phyloP scores from a whole-genome alignment of 2,113 vertebrate genomes.

The Romanogobio albipinnatus region DNA sequence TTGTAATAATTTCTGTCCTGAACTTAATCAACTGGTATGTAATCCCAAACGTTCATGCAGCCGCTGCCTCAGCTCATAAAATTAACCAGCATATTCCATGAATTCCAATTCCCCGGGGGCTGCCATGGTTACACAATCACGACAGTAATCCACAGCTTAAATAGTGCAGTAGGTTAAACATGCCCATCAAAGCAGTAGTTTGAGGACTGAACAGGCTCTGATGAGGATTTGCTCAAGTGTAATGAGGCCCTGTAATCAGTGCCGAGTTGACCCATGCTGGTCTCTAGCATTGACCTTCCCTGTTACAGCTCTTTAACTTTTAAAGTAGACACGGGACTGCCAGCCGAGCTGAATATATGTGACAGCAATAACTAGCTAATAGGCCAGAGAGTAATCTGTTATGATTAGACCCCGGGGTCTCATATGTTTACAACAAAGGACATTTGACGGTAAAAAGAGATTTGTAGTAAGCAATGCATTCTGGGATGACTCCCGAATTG shows the following conservation, averaged over 20 bases:
- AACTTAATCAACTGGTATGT: conserved; percentile 1
- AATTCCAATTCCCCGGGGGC: conserved; percentile 61
- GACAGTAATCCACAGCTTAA: conserved; percentile 76
- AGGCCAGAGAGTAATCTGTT: conserved; percentile 1
- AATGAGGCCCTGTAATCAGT: conserved; percentile 44
- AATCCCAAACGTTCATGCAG: neutral
- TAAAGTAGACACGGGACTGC: conserved; percentile 18
- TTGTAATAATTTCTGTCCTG: neutral
- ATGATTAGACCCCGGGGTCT: conserved; percentile 3
- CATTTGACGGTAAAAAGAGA: neutral
- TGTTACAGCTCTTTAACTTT: conserved; percentile 42
- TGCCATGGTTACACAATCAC: conserved; percentile 65
- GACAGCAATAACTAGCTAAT: conserved; percentile 35
- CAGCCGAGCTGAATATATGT: conserved; percentile 15
- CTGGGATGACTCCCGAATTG: neutral
- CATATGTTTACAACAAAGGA: neutral
- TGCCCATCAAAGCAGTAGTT: conserved; percentile 12
- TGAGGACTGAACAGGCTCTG: neutral
- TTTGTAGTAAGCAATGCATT: neutral
- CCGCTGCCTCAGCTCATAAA: conserved; percentile 9
- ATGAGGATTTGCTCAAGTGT: neutral
- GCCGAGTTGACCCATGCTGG: neutral
- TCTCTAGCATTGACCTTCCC: conserved; percentile 18
- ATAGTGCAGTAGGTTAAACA: conserved; percentile 48
- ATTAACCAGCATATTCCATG: conserved; percentile 24